These are phyloP conservation scores for Cotesia congregata DNA, from an alignment of 2,888 invertebrate genomes.

Conservation along the genomic window DNA sequence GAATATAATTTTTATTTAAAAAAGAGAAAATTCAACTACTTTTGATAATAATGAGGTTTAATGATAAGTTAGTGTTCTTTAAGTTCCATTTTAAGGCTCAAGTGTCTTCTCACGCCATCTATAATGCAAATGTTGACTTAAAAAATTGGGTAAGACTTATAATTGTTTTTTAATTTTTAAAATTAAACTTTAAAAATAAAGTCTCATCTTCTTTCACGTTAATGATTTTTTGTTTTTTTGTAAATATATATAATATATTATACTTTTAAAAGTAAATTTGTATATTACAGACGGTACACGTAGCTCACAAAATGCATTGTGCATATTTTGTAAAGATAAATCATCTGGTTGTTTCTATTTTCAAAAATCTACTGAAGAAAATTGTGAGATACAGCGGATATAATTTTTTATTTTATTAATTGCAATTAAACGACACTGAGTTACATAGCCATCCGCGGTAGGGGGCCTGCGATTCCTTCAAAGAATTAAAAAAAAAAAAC, in stretches of 20 bases:
- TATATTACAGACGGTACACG: constrained; percentile 54
- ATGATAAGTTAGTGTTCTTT: too few species aligned
- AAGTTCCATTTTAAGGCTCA: too few species aligned
- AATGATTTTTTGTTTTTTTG: neutral
- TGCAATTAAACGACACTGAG: too few species aligned
- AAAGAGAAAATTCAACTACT: constrained; percentile 6
- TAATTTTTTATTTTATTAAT: neutral
- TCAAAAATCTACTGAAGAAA: constrained; percentile 30
- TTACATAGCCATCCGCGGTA: too few species aligned
- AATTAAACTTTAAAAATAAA: neutral
- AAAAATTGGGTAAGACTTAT: too few species aligned
- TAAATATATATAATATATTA: constrained; percentile 11
- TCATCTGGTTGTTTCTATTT: constrained; percentile 18
- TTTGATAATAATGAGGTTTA: constrained; percentile 23
- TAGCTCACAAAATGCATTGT: constrained; percentile 57
- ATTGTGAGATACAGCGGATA: constrained; percentile 30
- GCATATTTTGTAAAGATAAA: constrained; percentile 50
- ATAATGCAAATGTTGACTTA: too few species aligned
- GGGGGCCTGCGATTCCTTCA: too few species aligned
- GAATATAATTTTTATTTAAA: neutral
- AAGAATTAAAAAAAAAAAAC: too few species aligned
- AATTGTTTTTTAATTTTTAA: too few species aligned
- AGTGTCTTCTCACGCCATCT: too few species aligned
- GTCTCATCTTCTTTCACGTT: neutral
- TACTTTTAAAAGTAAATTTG: constrained; percentile 17